These are phyloP conservation scores for Trigoniulus corallinus DNA, from an alignment of 1,140 invertebrate genomes.

Conservation along the genomic window DNA sequence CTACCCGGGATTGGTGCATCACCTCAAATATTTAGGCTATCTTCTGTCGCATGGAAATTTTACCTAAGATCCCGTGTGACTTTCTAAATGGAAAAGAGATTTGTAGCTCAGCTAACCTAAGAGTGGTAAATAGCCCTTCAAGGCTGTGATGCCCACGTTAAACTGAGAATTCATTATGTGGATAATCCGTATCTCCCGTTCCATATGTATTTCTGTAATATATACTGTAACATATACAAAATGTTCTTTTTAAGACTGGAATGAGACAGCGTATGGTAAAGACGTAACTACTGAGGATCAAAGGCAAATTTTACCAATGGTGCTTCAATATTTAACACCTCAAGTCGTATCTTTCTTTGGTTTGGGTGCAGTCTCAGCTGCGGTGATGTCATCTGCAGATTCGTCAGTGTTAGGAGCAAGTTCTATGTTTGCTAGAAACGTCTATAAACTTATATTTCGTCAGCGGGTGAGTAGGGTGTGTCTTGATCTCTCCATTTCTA, in stretches of 20 bases:
- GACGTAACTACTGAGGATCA: slow-evolving; percentile 52
- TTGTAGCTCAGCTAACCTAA: no score
- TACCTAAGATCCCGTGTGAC: no score
- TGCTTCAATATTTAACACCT: slow-evolving; percentile 88
- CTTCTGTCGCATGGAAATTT: no score
- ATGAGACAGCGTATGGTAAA: slow-evolving; percentile 58
- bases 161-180: no score
- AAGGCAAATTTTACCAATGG: slow-evolving; percentile 89
- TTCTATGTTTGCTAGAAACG: slow-evolving; percentile 96
- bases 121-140: no score
- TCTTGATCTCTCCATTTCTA: not conserved
- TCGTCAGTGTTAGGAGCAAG: slow-evolving; percentile 91
- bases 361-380: slow-evolving; percentile 91
- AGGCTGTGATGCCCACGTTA: no score
- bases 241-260: no score
- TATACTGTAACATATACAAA: no score
- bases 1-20: no score
- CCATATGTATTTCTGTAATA: not conserved
- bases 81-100: no score
- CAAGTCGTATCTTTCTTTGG: slow-evolving; percentile 90
- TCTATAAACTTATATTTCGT: slow-evolving; percentile 90
- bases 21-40: no score
- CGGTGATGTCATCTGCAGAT: slow-evolving; percentile 96
- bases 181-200: not conserved
- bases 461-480: slow-evolving; percentile 66